Evolutionary conservation across 1,140 invertebrate species (phyloP), one percentile per base, ranked within the genome.

Genomic region (fruit fly (Drosophila melanogaster)): DNA sequence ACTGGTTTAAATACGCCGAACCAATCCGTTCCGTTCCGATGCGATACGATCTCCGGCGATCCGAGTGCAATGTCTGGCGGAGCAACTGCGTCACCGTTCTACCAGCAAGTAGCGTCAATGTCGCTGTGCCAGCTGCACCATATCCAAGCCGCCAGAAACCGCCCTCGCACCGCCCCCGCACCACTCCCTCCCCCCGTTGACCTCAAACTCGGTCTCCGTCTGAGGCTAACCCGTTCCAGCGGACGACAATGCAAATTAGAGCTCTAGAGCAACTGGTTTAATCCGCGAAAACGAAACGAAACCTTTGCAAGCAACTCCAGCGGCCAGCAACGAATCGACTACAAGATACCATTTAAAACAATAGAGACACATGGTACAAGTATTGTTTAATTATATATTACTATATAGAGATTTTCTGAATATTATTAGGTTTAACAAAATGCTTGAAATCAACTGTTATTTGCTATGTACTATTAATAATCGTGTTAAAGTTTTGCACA

Each of bases 201-300:
- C 57, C 77, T 58, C 55, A 50, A 41, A 40, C 51, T 62, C 17
- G 3, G 56, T 49, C 51, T 62, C 19, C 15, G 72, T 57, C 72
- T 44, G 72, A 74, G 59, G 47, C 41, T 56, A 79, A 79, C 76
- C 57, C 60, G 61, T 64, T 77, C 58, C 19, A 22, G 51, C 26
- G 38, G 50, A 58, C 80, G 40, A 50, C 86, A 87, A 87, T 87
- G 84, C 84, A 87, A 87, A 87, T 87, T 84, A 89, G 77, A 77
- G 84, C 79, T 77, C 61, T 81, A 72, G 66, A 79, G 74, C 55
- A 81, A 89, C 84, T 87, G 79, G 84, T 87, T 87, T 70, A 71
- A 53, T 76, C 61, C 47, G 61, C 74, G 24, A 30, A 30, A 30
- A 30, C 30, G 30, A 30, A 30, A 30, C 30, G 30, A 72, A 72